Base-by-base conservation (phyloP, 2,888 invertebrate species). In the Lochmaea crataegi region DNA sequence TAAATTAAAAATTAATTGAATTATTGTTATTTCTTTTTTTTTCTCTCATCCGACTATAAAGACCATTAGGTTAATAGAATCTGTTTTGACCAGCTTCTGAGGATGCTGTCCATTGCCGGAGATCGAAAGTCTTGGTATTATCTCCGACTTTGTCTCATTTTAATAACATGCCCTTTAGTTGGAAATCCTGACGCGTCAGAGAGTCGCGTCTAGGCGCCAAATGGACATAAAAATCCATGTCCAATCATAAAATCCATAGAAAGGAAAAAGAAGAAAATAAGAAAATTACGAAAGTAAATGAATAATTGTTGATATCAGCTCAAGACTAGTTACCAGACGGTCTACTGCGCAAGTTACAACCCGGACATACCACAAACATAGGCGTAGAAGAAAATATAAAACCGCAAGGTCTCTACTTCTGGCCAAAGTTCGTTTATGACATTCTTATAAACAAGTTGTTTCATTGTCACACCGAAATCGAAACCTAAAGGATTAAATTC, bases 311-410 rank as follows among this genome's bases (percentile, higher is more conserved):
- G 22, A 64, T 42, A 18, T 53, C 18, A 18, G 38, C 38, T 53
- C 18, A 32, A 57, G 64, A 64, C 22, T 61, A 56, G 45, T 68
- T 68, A 68, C 41, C 56, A 48, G 16, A 32, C 41, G 56, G 7
- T 48, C 26, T 71, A 60, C 57, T 74, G 74, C 74, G 74, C 74
- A 74, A 74, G 74, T 57, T 61, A 68, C 65, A 48, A 64, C 71
- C 71, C 65, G 65, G 73, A 64, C 63, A 68, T 18, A 60, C 48
- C 64, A 61, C 48, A 41, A 42, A 56, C 48, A 66, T 68, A 69
- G 70, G 11, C 32, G 69, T 58, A 53, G 75, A 75, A 64, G 45
- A 26, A 65, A 72, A 51, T 74, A 72, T 74, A 64, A 72, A 76
- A 14, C 53, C 14, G 4, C 3, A 2, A 12, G 51, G 2, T 61